Percentiles rank a stretch among this genome's conserved stretches.
These are phyloP conservation scores for Margaritifera margaritifera DNA, from an alignment of 2,888 invertebrate genomes.

Conservation along the genomic window DNA sequence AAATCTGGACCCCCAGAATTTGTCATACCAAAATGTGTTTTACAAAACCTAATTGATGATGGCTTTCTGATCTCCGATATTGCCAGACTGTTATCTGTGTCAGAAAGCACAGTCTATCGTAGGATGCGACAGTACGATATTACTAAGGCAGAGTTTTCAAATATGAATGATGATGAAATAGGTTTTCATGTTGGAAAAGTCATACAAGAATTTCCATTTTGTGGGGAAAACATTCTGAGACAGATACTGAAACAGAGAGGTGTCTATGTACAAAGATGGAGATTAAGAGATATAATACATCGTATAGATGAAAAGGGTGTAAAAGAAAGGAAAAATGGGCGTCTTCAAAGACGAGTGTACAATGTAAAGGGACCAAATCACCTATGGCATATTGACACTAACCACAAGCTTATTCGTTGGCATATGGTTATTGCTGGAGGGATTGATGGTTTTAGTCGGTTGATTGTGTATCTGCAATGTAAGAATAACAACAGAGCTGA, in stretches of 20 bases:
- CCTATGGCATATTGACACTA: constrained; percentile 33
- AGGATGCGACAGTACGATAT: too few relatives aligned
- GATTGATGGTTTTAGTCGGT: constrained; percentile 33
- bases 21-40: too few relatives aligned
- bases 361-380: constrained; percentile 19
- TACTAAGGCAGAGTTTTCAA: too few relatives aligned
- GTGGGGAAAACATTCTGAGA: background rate
- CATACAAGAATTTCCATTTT: background rate
- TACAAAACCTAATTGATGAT: too few relatives aligned
- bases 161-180: too few relatives aligned
- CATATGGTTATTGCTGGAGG: constrained; percentile 25
- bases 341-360: constrained; percentile 15
- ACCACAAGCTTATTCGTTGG: constrained; percentile 32
- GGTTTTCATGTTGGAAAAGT: too few relatives aligned
- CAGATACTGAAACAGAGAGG: too few relatives aligned
- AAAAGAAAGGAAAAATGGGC: constrained; percentile 2
- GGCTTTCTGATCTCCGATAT: too few relatives aligned
- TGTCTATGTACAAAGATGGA: constrained; percentile 8
- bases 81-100: too few relatives aligned
- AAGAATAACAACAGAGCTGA: constrained; percentile 25
- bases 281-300: constrained; percentile 13
- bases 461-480: constrained; percentile 18
- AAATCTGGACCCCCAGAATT: too few relatives aligned
- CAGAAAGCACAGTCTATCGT: too few relatives aligned
- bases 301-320: constrained; percentile 8